A percentile compares a stretch with the other conserved stretches of the same genome.
Evolutionary conservation across 2,888 invertebrate species (phyloP).

Genomic region (Chrysolina americana): DNA sequence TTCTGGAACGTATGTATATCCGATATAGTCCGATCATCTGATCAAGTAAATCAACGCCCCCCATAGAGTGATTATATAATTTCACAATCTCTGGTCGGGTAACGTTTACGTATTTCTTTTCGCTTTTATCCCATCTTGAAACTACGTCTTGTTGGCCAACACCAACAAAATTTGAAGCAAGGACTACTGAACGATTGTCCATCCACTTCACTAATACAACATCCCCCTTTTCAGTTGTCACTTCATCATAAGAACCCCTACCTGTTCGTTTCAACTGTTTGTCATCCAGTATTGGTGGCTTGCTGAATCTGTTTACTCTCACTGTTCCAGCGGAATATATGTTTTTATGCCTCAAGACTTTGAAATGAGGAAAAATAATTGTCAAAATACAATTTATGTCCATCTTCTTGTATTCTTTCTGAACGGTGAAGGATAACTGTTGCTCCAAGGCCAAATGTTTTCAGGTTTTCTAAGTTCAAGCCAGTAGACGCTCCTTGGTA

Average conservation of each 20-base stretch:
- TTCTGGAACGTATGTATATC: constrained; percentile 29
- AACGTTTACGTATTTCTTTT: constrained; percentile 25
- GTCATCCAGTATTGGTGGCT: constrained; percentile 23
- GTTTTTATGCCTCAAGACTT: constrained; percentile 14
- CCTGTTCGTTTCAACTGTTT: constrained; percentile 18
- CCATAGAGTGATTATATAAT: constrained; percentile 31
- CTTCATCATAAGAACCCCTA: constrained; percentile 25
- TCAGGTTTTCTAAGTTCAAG: constrained; percentile 12
- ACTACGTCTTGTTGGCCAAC: constrained; percentile 20
- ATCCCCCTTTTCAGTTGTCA: not conserved
- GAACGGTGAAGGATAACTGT: constrained; percentile 7
- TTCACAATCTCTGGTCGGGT: constrained; percentile 28
- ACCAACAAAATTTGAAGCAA: constrained; percentile 40
- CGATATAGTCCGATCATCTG: constrained; percentile 10
- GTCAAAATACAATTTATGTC: constrained; percentile 15
- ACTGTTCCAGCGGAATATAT: constrained; percentile 27
- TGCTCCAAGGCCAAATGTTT: constrained; percentile 13
- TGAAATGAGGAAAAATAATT: constrained; percentile 9
- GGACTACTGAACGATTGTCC: constrained; percentile 28
- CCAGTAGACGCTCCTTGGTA: constrained; percentile 18
- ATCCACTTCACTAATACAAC: constrained; percentile 25
- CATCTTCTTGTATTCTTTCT: constrained; percentile 14
- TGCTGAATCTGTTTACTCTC: constrained; percentile 22
- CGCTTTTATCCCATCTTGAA: constrained; percentile 34
- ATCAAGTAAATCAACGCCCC: constrained; percentile 31